phyloP scores from a whole-genome alignment of 2,888 invertebrate species.

The Acrobasis repandana region DNA sequence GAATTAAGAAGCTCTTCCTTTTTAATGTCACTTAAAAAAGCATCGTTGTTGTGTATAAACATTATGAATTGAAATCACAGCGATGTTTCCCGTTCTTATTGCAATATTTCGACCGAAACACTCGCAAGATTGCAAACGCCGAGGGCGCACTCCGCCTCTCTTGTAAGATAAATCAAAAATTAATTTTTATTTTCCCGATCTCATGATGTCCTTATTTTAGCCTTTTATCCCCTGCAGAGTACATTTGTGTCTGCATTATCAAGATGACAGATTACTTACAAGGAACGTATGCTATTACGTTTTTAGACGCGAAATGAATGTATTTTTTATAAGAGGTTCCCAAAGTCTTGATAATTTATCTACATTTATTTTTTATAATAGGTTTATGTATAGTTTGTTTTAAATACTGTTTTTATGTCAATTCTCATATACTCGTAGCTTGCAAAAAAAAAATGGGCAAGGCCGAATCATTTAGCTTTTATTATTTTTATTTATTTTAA shows the following conservation, averaged over 20 bases:
- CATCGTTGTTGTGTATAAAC: conserved; percentile 4
- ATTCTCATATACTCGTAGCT: no score
- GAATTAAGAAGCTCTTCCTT: neutral
- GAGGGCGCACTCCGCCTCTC: conserved; percentile 5
- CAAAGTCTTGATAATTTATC: no score
- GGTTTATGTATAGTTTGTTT: no score
- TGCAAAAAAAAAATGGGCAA: no score
- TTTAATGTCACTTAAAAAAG: neutral
- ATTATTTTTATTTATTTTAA: no score
- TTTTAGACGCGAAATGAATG: neutral
- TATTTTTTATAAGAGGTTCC: neutral
- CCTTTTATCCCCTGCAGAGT: conserved; percentile 28
- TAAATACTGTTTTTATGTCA: no score
- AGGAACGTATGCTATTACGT: neutral
- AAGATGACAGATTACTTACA: conserved; percentile 27
- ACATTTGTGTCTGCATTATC: conserved; percentile 27
- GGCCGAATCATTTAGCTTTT: no score
- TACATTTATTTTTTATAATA: no score
- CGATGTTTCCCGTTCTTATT: conserved; percentile 24
- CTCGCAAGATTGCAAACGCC: conserved; percentile 21
- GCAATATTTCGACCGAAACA: conserved; percentile 25
- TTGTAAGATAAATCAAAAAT: conserved; percentile 31
- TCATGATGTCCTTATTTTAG: conserved; percentile 26
- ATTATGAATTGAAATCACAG: conserved; percentile 28
- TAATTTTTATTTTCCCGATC: conserved; percentile 31